Evolutionary conservation across 2,113 vertebrate genomes (phyloP).

Genomic region (Suncus etruscus): DNA sequence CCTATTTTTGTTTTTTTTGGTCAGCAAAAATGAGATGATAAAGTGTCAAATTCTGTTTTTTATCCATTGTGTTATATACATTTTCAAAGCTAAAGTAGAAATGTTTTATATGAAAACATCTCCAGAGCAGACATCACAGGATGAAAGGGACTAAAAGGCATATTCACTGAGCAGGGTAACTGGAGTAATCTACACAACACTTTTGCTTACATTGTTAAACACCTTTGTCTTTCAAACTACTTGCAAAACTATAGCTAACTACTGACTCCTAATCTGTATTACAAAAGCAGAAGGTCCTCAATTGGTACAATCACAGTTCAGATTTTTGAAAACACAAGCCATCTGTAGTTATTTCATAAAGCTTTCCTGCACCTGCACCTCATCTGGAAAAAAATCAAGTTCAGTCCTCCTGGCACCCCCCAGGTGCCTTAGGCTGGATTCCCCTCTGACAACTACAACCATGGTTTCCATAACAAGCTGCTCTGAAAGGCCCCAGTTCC

Average conservation of each 20-base stretch:
- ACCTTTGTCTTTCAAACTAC: no score
- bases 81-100: no score
- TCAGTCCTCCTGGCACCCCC: slow-evolving; percentile 40
- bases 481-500: slow-evolving; percentile 51
- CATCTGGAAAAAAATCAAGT: neutral
- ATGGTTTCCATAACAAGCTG: slow-evolving; percentile 75
- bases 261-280: neutral
- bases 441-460: slow-evolving; percentile 65
- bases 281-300: neutral
- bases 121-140: no score
- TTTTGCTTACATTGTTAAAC: neutral
- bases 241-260: neutral
- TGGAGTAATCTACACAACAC: neutral
- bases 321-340: neutral
- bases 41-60: no score
- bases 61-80: no score
- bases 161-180: neutral
- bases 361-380: neutral
- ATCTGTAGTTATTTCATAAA: neutral
- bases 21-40: no score
- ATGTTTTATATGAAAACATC: no score
- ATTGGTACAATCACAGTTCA: neutral
- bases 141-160: no score
- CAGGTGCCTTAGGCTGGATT: slow-evolving; percentile 9
- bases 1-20: no score